These are phyloP conservation scores for Philhelius pedissequus DNA, from an alignment of 2,888 invertebrate species.

Conservation along the genomic window DNA sequence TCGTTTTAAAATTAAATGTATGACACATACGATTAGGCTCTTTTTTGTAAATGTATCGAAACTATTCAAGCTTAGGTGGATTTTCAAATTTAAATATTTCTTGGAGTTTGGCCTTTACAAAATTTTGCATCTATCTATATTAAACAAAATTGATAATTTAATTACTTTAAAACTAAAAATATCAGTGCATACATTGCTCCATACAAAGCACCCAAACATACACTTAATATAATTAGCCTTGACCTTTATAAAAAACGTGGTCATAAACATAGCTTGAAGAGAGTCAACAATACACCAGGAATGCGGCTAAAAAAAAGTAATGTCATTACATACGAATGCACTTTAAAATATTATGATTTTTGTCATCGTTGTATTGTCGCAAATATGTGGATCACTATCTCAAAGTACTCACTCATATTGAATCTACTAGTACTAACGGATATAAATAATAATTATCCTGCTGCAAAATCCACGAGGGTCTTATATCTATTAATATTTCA, in stretches of 20 bases:
- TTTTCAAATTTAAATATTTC: no score
- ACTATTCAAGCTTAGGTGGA: no score
- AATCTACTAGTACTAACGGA: background rate
- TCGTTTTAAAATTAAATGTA: background rate
- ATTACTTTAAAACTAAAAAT: background rate
- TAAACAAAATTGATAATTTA: background rate
- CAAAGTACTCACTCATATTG: background rate
- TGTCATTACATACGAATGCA: background rate
- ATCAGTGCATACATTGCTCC: background rate
- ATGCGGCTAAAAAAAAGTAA: background rate
- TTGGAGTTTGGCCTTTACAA: no score
- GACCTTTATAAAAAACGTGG: background rate
- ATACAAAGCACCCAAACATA: background rate
- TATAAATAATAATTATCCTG: background rate
- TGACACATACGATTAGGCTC: background rate
- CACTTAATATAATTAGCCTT: background rate
- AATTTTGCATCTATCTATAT: no score
- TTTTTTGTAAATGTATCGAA: no score
- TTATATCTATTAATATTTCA: background rate
- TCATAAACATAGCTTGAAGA: background rate
- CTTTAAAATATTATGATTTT: constrained; percentile 6
- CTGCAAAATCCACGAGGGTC: background rate
- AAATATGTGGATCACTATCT: background rate
- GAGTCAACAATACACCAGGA: background rate
- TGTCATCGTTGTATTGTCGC: background rate